phyloP scores from a whole-genome alignment of 1,140 invertebrate species.

The Triops longicaudatus region DNA sequence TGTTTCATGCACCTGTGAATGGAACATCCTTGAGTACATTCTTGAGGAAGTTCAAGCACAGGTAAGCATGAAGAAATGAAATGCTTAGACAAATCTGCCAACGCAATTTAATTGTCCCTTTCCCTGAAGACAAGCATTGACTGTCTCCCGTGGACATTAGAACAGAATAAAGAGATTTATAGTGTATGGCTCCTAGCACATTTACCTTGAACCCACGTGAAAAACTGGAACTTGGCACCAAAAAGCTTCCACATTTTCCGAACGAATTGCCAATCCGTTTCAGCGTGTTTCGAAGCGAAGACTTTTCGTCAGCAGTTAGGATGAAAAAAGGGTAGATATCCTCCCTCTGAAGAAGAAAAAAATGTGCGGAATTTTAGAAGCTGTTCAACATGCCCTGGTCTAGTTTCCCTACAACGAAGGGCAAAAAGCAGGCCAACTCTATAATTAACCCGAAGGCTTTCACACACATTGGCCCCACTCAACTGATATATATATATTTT shows the following conservation, averaged over 20 bases:
- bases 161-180: background rate
- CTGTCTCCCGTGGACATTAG: background rate
- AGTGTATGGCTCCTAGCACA: background rate
- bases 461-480: background rate
- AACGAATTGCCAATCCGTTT: background rate
- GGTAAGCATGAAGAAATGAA: background rate
- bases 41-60: background rate
- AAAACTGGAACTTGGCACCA: background rate
- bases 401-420: background rate
- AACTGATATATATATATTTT: background rate
- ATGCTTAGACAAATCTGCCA: background rate
- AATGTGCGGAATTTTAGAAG: background rate
- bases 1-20: background rate
- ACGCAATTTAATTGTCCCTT: slow-evolving; percentile 1
- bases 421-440: background rate
- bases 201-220: background rate
- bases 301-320: background rate
- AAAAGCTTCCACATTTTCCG: background rate
- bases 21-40: background rate
- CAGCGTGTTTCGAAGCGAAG: background rate
- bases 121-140: background rate
- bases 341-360: background rate
- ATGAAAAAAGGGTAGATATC: background rate
- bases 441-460: slow-evolving; percentile 6
- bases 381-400: background rate